These are phyloP conservation scores for Cetonia aurata DNA, from an alignment of 2,888 invertebrate genomes.

Conservation along the genomic window DNA sequence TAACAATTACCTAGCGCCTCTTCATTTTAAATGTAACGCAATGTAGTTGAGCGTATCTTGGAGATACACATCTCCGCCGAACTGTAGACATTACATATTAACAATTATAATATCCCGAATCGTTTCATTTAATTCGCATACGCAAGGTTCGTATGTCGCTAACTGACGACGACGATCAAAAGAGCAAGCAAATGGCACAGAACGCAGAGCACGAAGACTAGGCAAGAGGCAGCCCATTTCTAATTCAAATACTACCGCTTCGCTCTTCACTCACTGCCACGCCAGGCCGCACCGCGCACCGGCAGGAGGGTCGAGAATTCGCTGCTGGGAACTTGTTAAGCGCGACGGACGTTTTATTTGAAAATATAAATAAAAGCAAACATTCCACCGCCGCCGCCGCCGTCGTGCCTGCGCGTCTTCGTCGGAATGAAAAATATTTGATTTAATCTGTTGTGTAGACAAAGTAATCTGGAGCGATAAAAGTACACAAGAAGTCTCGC, in stretches of 20 bases:
- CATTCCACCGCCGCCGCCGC: conserved; percentile 24
- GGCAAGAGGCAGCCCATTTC: conserved; percentile 31
- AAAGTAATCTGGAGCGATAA: conserved; percentile 66
- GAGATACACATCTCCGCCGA: neutral
- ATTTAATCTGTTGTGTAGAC: conserved; percentile 67
- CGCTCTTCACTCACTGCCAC: conserved; percentile 12
- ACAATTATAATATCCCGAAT: conserved; percentile 23
- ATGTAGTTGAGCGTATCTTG: no score
- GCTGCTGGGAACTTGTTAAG: conserved; percentile 27
- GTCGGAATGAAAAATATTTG: conserved; percentile 65
- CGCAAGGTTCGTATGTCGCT: conserved; percentile 12
- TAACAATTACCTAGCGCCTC: no score
- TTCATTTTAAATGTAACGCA: no score
- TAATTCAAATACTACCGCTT: conserved; percentile 35
- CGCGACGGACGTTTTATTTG: conserved; percentile 36
- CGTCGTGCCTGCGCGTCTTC: conserved; percentile 12
- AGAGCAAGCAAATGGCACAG: conserved; percentile 2
- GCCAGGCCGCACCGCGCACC: neutral
- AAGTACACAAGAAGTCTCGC: conserved; percentile 66
- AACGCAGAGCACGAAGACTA: conserved; percentile 17
- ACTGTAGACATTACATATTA: conserved; percentile 5
- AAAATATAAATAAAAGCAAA: conserved; percentile 42
- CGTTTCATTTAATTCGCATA: conserved; percentile 15
- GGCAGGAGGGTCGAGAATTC: conserved; percentile 5
- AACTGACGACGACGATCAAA: conserved; percentile 20